Evolutionary conservation across 2,797 vertebrate genomes (phyloP), one percentile per base, ranked within the genome.

Genomic region (Sebastes matsubarae): DNA sequence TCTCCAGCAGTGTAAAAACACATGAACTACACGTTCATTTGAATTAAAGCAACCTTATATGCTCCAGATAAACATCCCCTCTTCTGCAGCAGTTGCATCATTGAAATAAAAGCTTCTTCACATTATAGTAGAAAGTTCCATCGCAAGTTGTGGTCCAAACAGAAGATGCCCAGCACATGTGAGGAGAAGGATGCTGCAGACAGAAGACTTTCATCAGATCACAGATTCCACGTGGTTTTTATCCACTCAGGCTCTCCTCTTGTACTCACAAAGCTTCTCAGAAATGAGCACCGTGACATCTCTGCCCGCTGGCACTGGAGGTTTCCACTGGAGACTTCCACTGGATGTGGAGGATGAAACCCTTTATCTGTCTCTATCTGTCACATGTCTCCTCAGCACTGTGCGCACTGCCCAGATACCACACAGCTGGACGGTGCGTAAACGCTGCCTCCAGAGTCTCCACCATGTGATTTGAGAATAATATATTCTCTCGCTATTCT

Each of bases 101-200:
- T 36, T 36, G 34, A 36, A 36, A 36, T 36, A 36, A 36, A 36
- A 36, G 34, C 34, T 12, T 36, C 0, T 36, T 0, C 73, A 42
- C 50, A 38, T 78, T 2, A 14, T 14, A 14, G 38, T 1, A 6
- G 8, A 80, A 90, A 89, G 75, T 91, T 87, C 69, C 14, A n/a
- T 30, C 46, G 8, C 42, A 79, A 79, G 74, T 79, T 77, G 46
- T 6, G 58, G 1, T 75, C 65, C 58, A 36, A 46, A 64, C 3
- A 52, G 12, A 60, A 80, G 34, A 36, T 2, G 22, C 22, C 27
- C 36, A 14, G 29, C 50, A 14, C 18, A 38, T 5, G 36, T 38
- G 36, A 38, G 36, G 36, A 38, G 36, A 2, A 6, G 14, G 32
- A 65, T 13, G 61, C 22, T 42, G 38, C 38, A 42, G 2, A 20